Conservation (phyloP, 2,113 vertebrate genomes). For the Oenanthe oenanthe region DNA sequence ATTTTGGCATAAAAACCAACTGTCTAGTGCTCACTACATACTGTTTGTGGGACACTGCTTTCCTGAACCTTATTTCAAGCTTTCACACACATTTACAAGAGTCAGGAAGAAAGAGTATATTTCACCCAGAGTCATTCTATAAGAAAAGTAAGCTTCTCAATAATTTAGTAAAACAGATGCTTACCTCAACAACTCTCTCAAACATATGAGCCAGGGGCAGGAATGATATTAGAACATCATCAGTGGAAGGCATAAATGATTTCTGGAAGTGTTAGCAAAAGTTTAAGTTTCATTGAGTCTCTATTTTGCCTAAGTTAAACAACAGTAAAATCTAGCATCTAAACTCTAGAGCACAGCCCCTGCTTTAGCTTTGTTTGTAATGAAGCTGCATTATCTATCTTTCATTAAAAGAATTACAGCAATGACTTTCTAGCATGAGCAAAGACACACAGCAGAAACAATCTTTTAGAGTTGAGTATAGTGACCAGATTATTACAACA, state of each 20-base stretch:
- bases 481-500: neutral
- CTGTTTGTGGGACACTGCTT: neutral
- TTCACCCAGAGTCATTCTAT: constrained; percentile 66
- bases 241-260: constrained; percentile 60
- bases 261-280: constrained; percentile 75
- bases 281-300: neutral
- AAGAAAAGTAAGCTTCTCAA: constrained; percentile 56
- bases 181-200: constrained; percentile 94
- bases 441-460: neutral
- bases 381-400: neutral
- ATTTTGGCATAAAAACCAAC: neutral
- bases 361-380: neutral
- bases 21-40: neutral
- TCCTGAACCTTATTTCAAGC: constrained; percentile 69
- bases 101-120: constrained; percentile 79
- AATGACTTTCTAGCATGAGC: neutral
- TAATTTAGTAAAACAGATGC: neutral
- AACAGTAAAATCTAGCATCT: neutral
- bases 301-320: neutral
- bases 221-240: constrained; percentile 91
- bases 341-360: neutral
- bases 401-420: neutral
- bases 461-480: neutral
- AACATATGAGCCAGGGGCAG: constrained; percentile 98
- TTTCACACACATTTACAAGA: constrained; percentile 82